These are phyloP conservation scores for Caenorhabditis brenneri DNA, from an alignment of 1,140 invertebrate genomes.

Conservation along the genomic window DNA sequence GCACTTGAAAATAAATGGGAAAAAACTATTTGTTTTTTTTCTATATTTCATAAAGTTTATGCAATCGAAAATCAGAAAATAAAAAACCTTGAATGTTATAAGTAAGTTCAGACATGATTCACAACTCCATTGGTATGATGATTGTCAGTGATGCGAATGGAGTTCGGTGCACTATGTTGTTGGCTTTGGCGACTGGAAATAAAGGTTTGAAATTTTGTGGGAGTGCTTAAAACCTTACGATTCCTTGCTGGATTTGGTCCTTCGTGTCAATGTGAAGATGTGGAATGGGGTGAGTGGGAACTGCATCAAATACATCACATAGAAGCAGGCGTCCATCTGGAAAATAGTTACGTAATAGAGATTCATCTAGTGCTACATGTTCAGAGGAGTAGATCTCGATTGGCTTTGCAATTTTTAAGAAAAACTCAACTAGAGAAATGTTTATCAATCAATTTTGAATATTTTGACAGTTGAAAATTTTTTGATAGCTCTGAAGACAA, in stretches of 20 bases:
- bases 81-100: background rate
- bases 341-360: background rate
- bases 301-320: background rate
- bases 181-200: slow-evolving; percentile 1
- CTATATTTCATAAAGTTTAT: too few species aligned
- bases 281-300: background rate
- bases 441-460: too few species aligned
- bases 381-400: too few species aligned
- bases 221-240: background rate
- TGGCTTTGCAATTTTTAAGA: too few species aligned
- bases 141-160: background rate
- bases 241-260: background rate
- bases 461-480: too few species aligned
- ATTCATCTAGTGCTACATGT: too few species aligned
- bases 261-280: background rate
- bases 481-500: too few species aligned
- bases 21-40: background rate
- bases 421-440: too few species aligned
- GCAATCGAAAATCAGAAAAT: too few species aligned
- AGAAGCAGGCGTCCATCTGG: background rate
- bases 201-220: background rate
- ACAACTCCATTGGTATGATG: background rate
- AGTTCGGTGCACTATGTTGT: background rate
- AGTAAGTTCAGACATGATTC: background rate
- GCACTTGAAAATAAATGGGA: too few species aligned